These are phyloP conservation scores for Drosophila hydei DNA, from an alignment of 1,140 invertebrate species.

Conservation along the genomic window DNA sequence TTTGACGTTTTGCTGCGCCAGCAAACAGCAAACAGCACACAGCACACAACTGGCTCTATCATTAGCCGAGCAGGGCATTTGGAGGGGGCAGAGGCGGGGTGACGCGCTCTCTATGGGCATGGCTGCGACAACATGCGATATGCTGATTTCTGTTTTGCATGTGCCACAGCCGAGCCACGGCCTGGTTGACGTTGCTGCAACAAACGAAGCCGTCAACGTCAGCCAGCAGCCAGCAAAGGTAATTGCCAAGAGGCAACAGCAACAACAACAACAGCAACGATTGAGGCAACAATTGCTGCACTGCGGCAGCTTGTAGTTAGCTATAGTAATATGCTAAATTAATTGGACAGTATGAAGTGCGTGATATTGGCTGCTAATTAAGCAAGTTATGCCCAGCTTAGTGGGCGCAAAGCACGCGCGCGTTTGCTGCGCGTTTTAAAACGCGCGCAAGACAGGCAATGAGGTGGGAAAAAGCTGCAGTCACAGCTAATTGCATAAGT, in stretches of 20 bases:
- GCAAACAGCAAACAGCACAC: conserved; percentile 20
- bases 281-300: conserved; percentile 23
- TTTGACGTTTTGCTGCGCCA: conserved; percentile 74
- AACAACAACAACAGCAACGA: conserved; percentile 37
- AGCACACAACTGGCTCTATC: conserved; percentile 56
- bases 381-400: conserved; percentile 69
- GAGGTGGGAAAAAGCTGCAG: neutral
- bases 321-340: conserved; percentile 78
- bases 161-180: conserved; percentile 37
- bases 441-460: conserved; percentile 6
- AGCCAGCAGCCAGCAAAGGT: conserved; percentile 44
- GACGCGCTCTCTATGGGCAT: conserved; percentile 17
- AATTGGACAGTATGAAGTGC: conserved; percentile 80
- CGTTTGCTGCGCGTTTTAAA: conserved; percentile 33
- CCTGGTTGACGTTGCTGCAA: conserved; percentile 51
- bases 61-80: conserved; percentile 48
- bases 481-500: too few relatives aligned
- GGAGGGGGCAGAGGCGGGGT: neutral
- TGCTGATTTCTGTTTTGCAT: conserved; percentile 81
- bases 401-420: conserved; percentile 55
- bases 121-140: conserved; percentile 74
- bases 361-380: conserved; percentile 82
- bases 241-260: conserved; percentile 54
- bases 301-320: conserved; percentile 52
- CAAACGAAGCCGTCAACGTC: conserved; percentile 74